Evolutionary conservation across 2,888 invertebrate species (phyloP).

Genomic region (Conomelus anceps): DNA sequence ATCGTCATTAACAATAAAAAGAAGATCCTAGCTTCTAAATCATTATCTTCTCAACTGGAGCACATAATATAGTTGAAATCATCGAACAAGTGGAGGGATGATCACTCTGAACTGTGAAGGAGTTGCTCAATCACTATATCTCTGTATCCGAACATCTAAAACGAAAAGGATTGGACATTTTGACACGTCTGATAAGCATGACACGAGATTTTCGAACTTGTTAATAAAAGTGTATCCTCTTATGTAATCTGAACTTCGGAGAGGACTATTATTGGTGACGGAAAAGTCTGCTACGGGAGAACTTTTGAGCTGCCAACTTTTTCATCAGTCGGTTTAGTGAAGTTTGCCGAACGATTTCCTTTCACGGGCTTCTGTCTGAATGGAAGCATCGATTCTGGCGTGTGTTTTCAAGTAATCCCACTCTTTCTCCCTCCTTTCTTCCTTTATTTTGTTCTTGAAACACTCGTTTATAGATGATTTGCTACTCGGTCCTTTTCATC

Average conservation of each 20-base stretch:
- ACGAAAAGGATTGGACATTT: not conserved
- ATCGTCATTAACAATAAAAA: too few relatives aligned
- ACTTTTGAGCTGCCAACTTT: not conserved
- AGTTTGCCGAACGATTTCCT: not conserved
- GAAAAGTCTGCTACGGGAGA: not conserved
- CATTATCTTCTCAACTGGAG: too few relatives aligned
- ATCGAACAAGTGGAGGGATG: too few relatives aligned
- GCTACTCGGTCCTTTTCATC: not conserved
- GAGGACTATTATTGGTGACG: not conserved
- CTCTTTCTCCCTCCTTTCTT: not conserved
- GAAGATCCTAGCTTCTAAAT: too few relatives aligned
- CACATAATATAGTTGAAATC: too few relatives aligned
- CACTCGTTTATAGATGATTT: not conserved
- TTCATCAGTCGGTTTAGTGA: not conserved
- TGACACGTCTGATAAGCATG: not conserved
- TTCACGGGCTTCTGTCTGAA: not conserved
- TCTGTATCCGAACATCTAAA: not conserved
- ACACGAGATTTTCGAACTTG: not conserved
- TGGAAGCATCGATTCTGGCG: not conserved
- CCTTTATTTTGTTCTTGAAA: not conserved
- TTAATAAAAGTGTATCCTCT: not conserved
- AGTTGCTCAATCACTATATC: too few relatives aligned
- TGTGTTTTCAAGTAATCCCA: not conserved
- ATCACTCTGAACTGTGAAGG: too few relatives aligned
- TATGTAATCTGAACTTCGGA: not conserved